phyloP scores from a whole-genome alignment of 2,797 vertebrate genomes.

The Merluccius polli region DNA sequence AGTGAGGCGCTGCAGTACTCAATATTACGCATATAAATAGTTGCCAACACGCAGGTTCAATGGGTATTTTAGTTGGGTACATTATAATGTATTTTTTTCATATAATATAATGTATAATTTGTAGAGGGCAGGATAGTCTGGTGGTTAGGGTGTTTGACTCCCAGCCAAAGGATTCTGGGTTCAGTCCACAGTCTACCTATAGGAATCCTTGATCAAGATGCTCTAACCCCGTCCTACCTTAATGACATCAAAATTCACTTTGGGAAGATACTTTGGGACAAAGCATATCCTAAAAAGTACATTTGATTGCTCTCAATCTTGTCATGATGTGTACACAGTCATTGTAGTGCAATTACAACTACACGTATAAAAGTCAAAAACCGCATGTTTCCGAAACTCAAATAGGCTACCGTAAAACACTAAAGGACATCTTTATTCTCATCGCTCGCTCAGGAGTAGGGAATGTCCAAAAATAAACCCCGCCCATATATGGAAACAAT shows the following conservation, averaged over 20 bases:
- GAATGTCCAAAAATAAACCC: not conserved
- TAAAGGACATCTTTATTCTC: too few species aligned
- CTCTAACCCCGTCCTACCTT: not conserved
- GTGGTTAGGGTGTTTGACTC: too few species aligned
- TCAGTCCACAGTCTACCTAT: not conserved
- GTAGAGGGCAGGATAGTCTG: too few species aligned
- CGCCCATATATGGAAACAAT: not conserved
- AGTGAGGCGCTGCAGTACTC: slow-evolving; percentile 31
- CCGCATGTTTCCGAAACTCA: too few species aligned
- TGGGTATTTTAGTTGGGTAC: too few species aligned
- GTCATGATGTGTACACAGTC: not conserved
- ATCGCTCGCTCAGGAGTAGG: too few species aligned
- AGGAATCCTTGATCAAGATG: not conserved
- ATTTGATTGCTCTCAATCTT: not conserved
- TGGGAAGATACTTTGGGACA: not conserved
- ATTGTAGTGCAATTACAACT: not conserved
- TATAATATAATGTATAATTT: too few species aligned
- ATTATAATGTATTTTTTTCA: too few species aligned
- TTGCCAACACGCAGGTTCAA: not conserved
- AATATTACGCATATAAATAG: not conserved
- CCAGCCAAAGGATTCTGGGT: not conserved
- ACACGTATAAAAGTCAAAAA: not conserved
- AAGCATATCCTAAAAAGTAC: not conserved
- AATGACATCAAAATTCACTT: not conserved
- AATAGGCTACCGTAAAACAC: too few species aligned